Base-by-base conservation (phyloP, 2,888 invertebrate genomes). In the Hydrotaea cyrtoneurina region DNA sequence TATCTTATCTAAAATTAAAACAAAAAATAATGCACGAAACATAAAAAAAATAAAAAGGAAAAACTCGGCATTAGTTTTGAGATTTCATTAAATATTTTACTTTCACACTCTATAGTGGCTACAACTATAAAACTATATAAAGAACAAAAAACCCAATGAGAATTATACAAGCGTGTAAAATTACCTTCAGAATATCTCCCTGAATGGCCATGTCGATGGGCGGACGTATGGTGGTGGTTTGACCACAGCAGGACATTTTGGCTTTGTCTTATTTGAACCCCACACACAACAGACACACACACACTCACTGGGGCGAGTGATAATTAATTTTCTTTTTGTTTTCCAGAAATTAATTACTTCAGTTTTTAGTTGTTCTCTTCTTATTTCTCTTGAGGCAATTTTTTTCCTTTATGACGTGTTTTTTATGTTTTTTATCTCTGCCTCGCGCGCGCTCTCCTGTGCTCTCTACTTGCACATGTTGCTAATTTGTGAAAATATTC, bases 131-230 rank as follows among this genome's bases (percentile, higher is more conserved):
- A 26, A 26, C 26, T 59, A 59, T 1, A 23, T 23, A 5, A 8
- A 39, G 36, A 15, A 46, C 59, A 5, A 21, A 0, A 23, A 64
- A 57, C 17, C 43, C 53, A 75, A 53, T 73, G 50, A 64, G 26
- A 75, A 43, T 19, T 59, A 74, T n/a, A 74, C 39, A 39, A n/a
- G n/a, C 36, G 36, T 4, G 11, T 13, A 19, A 15, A 77, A 83
- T 95, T 93, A 97, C 97, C 95, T 96, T 96, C 87, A 96, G 93
- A 86, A 94, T 92, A 89, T 97, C 96, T 85, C 97, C 97, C 90
- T 96, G 96, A 88, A 95, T 95, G 90, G 91, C 94, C 87, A 96
- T 93, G 92, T 95, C 96, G 91, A 97, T 95, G 86, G 97, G 97
- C 86, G 95, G 94, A 89, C 95, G 94, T 88, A 97, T 94, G 81